Conservation (phyloP, 2,113 vertebrate genomes). For the Carollia perspicillata region DNA sequence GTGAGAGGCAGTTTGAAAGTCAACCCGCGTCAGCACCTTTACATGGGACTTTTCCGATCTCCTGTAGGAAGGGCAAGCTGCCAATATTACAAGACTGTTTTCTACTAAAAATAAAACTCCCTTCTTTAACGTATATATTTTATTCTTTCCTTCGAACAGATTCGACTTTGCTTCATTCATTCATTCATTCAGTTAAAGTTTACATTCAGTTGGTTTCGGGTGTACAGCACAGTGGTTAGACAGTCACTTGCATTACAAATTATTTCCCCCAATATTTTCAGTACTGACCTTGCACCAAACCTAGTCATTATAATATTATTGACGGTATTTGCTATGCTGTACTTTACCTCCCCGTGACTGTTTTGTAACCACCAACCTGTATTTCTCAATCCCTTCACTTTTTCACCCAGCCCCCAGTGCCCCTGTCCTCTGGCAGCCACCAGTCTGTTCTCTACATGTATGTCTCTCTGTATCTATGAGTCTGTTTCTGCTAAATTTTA, state of each 20-base stretch:
- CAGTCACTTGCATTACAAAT: background rate
- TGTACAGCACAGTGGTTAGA: background rate
- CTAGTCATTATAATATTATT: background rate
- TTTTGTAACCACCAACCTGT: background rate
- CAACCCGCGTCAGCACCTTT: background rate
- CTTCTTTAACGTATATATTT: background rate
- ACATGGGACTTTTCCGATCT: background rate
- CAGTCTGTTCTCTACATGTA: background rate
- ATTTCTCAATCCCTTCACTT: background rate
- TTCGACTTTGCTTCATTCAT: background rate
- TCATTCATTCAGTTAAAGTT: background rate
- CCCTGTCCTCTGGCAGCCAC: background rate
- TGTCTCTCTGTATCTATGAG: background rate
- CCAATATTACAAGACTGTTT: background rate
- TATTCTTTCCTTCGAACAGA: background rate
- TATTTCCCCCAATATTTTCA: background rate
- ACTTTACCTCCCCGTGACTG: background rate
- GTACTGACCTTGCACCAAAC: background rate
- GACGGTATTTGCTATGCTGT: background rate
- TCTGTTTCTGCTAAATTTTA: background rate
- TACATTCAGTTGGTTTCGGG: background rate
- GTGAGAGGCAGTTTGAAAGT: no score
- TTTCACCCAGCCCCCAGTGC: background rate
- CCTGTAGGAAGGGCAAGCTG: background rate
- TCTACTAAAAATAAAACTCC: background rate